Conservation (phyloP, 2,113 vertebrate species). For the Salvelinus sp. region DNA sequence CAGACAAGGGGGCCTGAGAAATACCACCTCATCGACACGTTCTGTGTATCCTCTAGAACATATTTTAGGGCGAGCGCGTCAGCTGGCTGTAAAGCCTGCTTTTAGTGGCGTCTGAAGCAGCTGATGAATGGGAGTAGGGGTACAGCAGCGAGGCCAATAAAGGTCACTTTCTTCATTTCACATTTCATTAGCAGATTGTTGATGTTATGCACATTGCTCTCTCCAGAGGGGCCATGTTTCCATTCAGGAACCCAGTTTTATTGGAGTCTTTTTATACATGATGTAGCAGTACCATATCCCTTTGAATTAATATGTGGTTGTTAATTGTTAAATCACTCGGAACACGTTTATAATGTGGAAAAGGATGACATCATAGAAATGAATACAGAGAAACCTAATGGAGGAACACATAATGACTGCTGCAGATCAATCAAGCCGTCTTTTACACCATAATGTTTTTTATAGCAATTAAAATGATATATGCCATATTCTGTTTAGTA, state of each 20-base stretch:
- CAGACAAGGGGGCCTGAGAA: conserved; percentile 86
- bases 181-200: conserved; percentile 72
- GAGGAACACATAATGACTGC: conserved; percentile 59
- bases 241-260: conserved; percentile 44
- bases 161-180: conserved; percentile 83
- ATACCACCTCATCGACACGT: conserved; percentile 89
- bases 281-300: conserved; percentile 62
- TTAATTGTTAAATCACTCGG: conserved; percentile 49
- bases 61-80: conserved; percentile 84
- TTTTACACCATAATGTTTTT: conserved; percentile 67
- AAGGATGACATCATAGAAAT: conserved; percentile 70
- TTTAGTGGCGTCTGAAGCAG: conserved; percentile 88
- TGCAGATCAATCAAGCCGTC: conserved; percentile 68
- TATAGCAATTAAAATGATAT: conserved; percentile 57
- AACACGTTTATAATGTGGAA: conserved; percentile 56
- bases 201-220: conserved; percentile 71
- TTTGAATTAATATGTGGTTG: conserved; percentile 57
- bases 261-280: conserved; percentile 58
- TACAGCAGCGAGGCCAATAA: conserved; percentile 74
- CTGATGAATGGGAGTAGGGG: conserved; percentile 91
- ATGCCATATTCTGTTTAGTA: conserved; percentile 66
- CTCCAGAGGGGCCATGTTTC: conserved; percentile 56
- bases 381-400: conserved; percentile 64
- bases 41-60: conserved; percentile 83
- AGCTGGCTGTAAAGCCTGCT: conserved; percentile 82